These are phyloP conservation scores for Tamias sibiricus DNA, from an alignment of 2,113 vertebrate species.

Conservation along the genomic window DNA sequence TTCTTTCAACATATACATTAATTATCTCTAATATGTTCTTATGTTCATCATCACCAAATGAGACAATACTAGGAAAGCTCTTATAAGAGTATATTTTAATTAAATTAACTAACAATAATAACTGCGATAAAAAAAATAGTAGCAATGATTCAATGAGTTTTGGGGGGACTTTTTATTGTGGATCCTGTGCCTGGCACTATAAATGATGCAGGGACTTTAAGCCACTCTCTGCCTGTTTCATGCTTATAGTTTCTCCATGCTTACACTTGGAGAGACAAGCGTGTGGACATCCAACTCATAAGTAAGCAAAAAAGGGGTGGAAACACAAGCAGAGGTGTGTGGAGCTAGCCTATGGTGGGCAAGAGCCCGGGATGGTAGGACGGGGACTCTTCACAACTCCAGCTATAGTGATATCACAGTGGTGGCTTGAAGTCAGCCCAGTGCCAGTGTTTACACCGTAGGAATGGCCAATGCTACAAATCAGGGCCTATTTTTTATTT, in stretches of 20 bases:
- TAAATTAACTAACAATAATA: background rate
- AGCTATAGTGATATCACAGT: fast-evolving
- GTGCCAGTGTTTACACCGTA: background rate
- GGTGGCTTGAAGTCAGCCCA: background rate
- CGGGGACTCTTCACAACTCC: background rate
- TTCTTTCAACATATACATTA: background rate
- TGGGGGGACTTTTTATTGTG: background rate
- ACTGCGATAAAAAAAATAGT: background rate
- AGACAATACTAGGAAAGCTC: background rate
- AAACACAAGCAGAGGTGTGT: fast-evolving
- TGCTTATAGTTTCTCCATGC: background rate
- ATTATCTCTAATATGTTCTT: background rate
- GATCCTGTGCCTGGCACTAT: background rate
- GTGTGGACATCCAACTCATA: too few species aligned
- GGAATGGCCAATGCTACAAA: background rate
- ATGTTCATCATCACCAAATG: background rate
- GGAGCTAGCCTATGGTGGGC: fast-evolving
- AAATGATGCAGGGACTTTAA: background rate
- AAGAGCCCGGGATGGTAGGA: background rate
- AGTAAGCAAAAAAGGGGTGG: background rate
- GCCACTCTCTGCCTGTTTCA: background rate
- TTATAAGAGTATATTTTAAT: background rate
- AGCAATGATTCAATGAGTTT: background rate
- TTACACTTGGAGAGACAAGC: background rate
- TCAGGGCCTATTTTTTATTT: background rate